These are phyloP conservation scores for Diabrotica balteata DNA, from an alignment of 2,888 invertebrate genomes.

Conservation along the genomic window DNA sequence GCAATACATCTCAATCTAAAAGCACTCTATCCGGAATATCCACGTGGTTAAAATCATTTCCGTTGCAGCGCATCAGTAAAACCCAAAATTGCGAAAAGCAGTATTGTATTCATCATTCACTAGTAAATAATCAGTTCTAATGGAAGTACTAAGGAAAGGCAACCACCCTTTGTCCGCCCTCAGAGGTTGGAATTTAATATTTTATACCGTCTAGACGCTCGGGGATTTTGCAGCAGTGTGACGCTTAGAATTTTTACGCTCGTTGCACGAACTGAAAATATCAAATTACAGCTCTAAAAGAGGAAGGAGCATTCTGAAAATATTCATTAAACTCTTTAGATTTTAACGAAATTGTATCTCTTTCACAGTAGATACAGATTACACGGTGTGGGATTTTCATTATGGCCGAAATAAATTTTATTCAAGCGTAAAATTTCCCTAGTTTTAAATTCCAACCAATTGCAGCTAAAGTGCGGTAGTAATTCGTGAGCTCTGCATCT, in stretches of 20 bases:
- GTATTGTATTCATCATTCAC: neutral
- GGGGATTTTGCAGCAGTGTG: constrained; percentile 20
- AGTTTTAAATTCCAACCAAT: no score
- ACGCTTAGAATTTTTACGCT: constrained; percentile 18
- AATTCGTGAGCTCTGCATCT: no score
- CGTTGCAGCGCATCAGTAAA: no score
- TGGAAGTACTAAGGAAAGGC: constrained; percentile 6
- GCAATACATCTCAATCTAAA: no score
- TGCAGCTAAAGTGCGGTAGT: no score
- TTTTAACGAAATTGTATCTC: neutral
- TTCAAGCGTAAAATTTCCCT: no score
- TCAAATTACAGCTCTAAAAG: constrained; percentile 18
- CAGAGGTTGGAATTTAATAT: constrained; percentile 34
- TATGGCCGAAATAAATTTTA: no score
- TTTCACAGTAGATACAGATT: no score
- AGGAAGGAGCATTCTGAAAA: constrained; percentile 7
- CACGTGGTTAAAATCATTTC: no score
- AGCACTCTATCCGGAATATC: no score
- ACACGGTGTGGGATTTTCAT: no score
- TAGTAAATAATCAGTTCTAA: constrained; percentile 7
- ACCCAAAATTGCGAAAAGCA: neutral
- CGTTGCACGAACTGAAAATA: constrained; percentile 18
- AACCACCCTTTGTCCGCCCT: constrained; percentile 7
- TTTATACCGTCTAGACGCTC: constrained; percentile 32
- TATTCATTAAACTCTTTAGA: constrained; percentile 7